Percentiles rank a stretch among this genome's conserved stretches.
Evolutionary conservation across 1,140 invertebrate species (phyloP).

Genomic region (Achatina immaculata): DNA sequence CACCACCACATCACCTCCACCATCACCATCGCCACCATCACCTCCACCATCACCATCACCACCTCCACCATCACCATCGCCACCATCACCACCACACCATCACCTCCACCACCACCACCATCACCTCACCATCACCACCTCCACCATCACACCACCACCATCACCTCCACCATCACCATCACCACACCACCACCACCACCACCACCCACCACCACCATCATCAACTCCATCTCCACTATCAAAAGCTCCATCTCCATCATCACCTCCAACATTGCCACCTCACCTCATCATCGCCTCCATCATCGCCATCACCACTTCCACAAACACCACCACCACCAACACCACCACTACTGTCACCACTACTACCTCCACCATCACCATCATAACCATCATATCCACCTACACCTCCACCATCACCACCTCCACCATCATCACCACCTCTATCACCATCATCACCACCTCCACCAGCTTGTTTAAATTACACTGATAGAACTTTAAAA

Average conservation of each 20-base stretch:
- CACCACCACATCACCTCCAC: constrained; percentile 12
- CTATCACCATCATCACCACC: background rate
- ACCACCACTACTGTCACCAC: constrained; percentile 21
- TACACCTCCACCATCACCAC: background rate
- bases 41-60: background rate
- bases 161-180: background rate
- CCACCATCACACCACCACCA: background rate
- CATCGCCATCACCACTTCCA: background rate
- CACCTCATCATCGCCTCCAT: background rate
- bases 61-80: background rate
- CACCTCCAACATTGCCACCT: no score
- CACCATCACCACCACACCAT: background rate
- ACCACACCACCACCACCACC: background rate
- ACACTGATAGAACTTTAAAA: no score
- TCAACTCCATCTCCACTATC: no score
- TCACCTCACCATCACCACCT: background rate
- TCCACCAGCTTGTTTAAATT: no score
- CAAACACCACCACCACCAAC: constrained; percentile 8
- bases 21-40: background rate
- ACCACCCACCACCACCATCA: no score
- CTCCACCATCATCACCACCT: background rate
- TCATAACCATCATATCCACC: constrained; percentile 5
- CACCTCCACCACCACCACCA: background rate
- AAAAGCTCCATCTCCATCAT: no score
- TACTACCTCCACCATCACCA: constrained; percentile 32